Evolutionary conservation across 2,113 vertebrate genomes (phyloP), one percentile per base, ranked within the genome.

Genomic region (Astatotilapia flaviijosephi): DNA sequence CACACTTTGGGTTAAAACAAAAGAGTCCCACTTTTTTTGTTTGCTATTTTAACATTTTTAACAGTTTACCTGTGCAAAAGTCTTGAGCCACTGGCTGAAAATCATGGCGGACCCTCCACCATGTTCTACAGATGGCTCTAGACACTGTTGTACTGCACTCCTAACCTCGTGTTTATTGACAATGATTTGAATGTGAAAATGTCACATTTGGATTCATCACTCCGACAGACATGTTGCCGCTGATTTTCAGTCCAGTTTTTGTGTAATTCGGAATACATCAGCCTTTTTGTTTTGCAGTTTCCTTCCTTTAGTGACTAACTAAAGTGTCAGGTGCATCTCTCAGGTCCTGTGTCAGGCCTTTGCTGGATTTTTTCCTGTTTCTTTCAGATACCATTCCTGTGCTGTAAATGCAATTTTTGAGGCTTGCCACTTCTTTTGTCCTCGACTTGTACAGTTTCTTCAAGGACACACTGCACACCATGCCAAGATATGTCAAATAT

Each of bases 371-470:
- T 37, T 40, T 21, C 62, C 33, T 2, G 1, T 68, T 21, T 68
- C 62, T 1, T 68, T 68, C 33, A 14, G 19, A 68, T 68, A 21
- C 19, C 3, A 2, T 40, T 68, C 62, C 19, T 68, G 19, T 68
- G 19, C 35, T 65, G 19, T 37, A 37, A 37, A 65, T 37, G 33
- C 35, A 21, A 4, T 40, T 68, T 68, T 68, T 21, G 19, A 68
- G 62, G 33, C 11, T 13, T 21, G 11, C 19, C 19, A 21, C 62
- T 68, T 68, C 33, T 40, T 68, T 68, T 40, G 35, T 40, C 19
- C 35, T 40, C 0, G 1, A 62, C 58, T 35, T 35, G 58, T 35
- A 7, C 11, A 40, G 19, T 68, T 68, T 40, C 11, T 0, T 68
- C 33, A 68, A 68, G 62, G 62, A 68, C 33, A 68, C 0, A 21